These are phyloP conservation scores for Ctenochaetus hawaiiensis DNA, from an alignment of 2,797 vertebrate species.

Conservation along the genomic window DNA sequence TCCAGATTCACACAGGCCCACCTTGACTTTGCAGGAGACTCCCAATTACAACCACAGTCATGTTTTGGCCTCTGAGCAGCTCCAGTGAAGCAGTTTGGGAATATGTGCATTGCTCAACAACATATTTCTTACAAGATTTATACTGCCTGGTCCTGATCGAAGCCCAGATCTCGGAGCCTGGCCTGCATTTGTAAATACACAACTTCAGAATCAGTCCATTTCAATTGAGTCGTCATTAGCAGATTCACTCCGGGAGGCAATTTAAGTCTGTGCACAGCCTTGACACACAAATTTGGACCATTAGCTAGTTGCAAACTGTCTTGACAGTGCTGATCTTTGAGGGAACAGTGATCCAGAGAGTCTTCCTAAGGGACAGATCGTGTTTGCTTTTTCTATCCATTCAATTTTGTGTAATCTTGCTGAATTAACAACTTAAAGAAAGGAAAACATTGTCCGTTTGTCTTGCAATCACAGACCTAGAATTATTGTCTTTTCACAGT, in stretches of 20 bases:
- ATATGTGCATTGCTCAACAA: neutral
- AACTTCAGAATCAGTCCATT: slow-evolving; percentile 12
- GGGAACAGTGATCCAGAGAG: neutral
- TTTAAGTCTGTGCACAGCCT: neutral
- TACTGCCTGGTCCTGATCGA: neutral
- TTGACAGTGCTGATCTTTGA: neutral
- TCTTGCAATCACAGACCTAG: no score
- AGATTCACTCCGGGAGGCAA: neutral
- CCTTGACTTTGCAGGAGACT: neutral
- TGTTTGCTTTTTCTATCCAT: neutral
- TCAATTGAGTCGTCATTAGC: neutral
- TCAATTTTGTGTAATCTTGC: neutral
- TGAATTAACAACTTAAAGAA: neutral
- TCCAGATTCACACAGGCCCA: neutral
- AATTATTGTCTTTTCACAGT: neutral
- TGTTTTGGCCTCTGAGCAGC: neutral
- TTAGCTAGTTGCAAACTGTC: neutral
- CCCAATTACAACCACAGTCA: neutral
- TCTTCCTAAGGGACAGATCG: neutral
- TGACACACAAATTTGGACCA: neutral
- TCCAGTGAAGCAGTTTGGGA: neutral
- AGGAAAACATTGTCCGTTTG: no score
- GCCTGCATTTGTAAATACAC: neutral
- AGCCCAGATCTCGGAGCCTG: neutral
- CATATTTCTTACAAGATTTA: neutral